Evolutionary conservation across 2,888 invertebrate genomes (phyloP).

Genomic region (Epinotia nisella): DNA sequence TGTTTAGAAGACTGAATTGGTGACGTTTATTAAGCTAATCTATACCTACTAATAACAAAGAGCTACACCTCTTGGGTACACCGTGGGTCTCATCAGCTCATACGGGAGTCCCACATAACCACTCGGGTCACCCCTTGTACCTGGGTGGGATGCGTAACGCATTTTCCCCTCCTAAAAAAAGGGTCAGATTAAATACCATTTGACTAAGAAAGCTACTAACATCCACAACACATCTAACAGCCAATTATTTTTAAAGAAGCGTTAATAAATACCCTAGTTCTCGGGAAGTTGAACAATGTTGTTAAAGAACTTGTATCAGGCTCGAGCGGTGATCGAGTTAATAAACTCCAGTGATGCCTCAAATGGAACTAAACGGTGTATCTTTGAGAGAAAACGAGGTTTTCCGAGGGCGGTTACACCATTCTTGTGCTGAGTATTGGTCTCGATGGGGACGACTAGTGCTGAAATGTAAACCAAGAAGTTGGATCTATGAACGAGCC

Average conservation of each 20-base stretch:
- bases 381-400: background rate
- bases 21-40: too few species aligned
- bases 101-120: too few species aligned
- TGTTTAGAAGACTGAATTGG: too few species aligned
- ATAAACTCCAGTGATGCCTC: slow-evolving; percentile 11
- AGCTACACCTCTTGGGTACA: too few species aligned
- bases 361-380: background rate
- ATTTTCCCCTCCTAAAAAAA: too few species aligned
- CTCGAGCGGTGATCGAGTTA: slow-evolving; percentile 19
- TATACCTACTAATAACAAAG: too few species aligned
- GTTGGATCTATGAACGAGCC: background rate
- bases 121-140: too few species aligned
- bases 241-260: slow-evolving; percentile 25
- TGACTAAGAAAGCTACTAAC: background rate
- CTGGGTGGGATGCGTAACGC: too few species aligned
- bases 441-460: background rate
- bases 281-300: slow-evolving; percentile 12
- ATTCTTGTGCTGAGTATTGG: background rate
- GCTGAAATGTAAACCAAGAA: background rate
- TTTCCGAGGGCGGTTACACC: background rate
- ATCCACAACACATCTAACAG: slow-evolving; percentile 1
- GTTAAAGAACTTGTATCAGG: slow-evolving; percentile 34
- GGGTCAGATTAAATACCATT: background rate
- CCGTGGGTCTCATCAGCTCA: too few species aligned
- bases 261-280: slow-evolving; percentile 16